Percentiles rank a stretch among this genome's conserved stretches.
These are phyloP conservation scores for Taxidea taxus DNA, from an alignment of 2,113 vertebrate genomes.

Conservation along the genomic window DNA sequence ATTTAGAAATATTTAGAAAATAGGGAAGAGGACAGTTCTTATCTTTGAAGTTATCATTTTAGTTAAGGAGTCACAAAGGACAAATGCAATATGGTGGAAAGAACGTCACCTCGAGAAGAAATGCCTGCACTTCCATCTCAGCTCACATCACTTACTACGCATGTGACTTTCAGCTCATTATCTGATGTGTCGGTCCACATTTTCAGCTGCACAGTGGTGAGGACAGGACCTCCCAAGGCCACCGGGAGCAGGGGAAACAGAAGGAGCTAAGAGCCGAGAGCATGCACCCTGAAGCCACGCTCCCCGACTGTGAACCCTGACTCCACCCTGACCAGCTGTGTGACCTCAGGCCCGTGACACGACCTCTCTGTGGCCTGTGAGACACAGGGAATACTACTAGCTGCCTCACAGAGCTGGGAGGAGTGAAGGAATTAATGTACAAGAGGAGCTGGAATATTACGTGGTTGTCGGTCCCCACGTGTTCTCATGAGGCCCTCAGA, in stretches of 20 bases:
- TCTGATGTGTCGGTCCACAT: rapidly evolving
- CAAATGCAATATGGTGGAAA: not conserved
- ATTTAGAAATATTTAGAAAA: not conserved
- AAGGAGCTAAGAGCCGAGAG: rapidly evolving
- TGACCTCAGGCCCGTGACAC: not conserved
- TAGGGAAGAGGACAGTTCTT: not conserved
- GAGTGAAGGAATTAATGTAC: not conserved
- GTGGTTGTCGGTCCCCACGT: rapidly evolving
- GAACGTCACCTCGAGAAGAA: not conserved
- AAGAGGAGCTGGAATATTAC: not conserved
- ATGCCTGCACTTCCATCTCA: not conserved
- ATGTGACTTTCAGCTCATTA: not conserved
- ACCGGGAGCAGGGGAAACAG: not conserved
- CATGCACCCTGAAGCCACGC: not conserved
- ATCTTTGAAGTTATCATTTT: not conserved
- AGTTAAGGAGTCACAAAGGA: not conserved
- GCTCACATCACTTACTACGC: not conserved
- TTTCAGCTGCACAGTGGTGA: not conserved
- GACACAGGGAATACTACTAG: rapidly evolving
- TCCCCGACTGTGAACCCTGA: rapidly evolving
- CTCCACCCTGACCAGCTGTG: not conserved
- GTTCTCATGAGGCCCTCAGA: not conserved
- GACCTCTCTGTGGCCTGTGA: not conserved
- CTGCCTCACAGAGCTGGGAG: not conserved
- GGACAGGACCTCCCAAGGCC: not conserved